Base-by-base conservation (phyloP, 2,888 invertebrate genomes). In the Auanema sp. region DNA sequence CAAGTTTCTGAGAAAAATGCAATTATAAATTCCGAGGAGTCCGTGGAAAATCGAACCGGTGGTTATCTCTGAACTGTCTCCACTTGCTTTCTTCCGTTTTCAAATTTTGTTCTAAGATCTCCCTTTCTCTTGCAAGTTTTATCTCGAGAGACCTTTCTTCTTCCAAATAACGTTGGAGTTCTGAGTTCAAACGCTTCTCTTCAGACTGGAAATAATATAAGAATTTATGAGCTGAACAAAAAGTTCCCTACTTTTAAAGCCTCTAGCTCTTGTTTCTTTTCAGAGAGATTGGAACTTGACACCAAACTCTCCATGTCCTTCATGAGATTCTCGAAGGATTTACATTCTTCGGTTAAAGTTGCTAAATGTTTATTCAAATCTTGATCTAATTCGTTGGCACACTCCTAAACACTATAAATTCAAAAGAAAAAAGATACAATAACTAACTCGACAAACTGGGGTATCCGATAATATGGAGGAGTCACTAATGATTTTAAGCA, bases 361-460 rank as follows among this genome's bases (percentile, higher is more conserved):
- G 53, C 59, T 61, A 81, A 49, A 61, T 81, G 77, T 12, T 59
- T 49, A 50, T 77, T 72, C 73, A 83, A 72, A 14, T 75, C 78
- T 1, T 64, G 59, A 25, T 72, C 47, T 42, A 79, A 65, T 33
- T 71, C 71, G 23, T 71, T 72, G 12, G 80, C 72, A 63, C 82
- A 82, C 43, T 79, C 79, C 77, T 80, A 51, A 50, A 74, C 60
- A 21, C 6, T 11, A n/a, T 23, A 42, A 43, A 41, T 11, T 14
- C 21, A 42, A 43, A 41, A 55, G 18, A 10, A 1, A 25, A 47
- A 33, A 18, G 21, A 24, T 55, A 18, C 42, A 24, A 43, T 14
- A 11, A 50, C 64, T 56, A 54, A 81, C 81, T 66, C 68, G 69
- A 59, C 81, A 81, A 47, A 81, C 68, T 8, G 81, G 81, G 49